Percentiles rank a stretch among this genome's conserved stretches.
Conservation (phyloP, 2,888 invertebrate species). For the Molanna angustata region DNA sequence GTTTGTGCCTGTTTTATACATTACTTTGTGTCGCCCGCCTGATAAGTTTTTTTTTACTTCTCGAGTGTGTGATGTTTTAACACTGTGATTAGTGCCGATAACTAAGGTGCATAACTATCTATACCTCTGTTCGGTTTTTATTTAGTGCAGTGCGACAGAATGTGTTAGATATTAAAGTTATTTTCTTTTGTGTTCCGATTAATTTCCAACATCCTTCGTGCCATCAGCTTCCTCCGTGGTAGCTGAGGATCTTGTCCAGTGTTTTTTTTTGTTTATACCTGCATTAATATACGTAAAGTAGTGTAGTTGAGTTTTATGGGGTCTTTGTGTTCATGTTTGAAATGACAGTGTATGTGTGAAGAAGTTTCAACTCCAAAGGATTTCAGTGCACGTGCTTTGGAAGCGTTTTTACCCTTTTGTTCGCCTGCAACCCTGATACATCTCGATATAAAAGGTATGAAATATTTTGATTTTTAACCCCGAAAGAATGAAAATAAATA, state of each 20-base stretch:
- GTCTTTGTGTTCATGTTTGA: constrained; percentile 19
- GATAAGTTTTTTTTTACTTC: neutral
- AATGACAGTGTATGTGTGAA: constrained; percentile 22
- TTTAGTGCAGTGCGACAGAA: constrained; percentile 14
- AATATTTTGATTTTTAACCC: neutral
- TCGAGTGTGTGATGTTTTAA: neutral
- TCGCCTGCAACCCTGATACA: constrained; percentile 22
- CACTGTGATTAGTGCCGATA: constrained; percentile 10
- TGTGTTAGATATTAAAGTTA: no score
- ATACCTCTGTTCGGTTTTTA: constrained; percentile 9
- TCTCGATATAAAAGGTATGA: constrained; percentile 22
- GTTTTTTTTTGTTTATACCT: constrained; percentile 11
- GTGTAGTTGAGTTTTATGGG: constrained; percentile 20
- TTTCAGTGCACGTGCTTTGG: constrained; percentile 30
- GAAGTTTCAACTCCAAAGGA: constrained; percentile 19
- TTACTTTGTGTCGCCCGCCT: constrained; percentile 3
- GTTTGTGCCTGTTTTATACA: neutral
- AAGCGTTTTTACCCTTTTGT: constrained; percentile 16
- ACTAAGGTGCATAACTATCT: constrained; percentile 16
- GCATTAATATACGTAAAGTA: constrained; percentile 7
- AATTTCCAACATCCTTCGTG: constrained; percentile 5
- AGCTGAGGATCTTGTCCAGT: constrained; percentile 9
- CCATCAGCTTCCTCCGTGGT: constrained; percentile 7
- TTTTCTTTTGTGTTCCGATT: constrained; percentile 8
- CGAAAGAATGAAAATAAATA: neutral